These are phyloP conservation scores for Condylura cristata DNA, from an alignment of 2,113 vertebrate genomes.

Conservation along the genomic window DNA sequence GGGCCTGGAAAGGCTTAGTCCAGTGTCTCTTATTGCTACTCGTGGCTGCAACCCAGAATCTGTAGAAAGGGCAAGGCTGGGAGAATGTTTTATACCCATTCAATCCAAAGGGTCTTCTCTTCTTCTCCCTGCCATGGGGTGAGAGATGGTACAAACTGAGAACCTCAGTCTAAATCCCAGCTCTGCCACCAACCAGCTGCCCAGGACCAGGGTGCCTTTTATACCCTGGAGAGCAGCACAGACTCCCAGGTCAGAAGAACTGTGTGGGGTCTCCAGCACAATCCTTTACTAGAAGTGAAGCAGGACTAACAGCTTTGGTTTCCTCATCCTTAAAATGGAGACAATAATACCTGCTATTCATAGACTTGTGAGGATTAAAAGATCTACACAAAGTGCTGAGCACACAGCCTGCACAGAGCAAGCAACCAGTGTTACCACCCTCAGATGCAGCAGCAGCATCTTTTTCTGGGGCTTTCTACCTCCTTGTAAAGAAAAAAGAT, in stretches of 20 bases:
- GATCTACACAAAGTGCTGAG: background rate
- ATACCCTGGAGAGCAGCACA: background rate
- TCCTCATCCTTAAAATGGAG: background rate
- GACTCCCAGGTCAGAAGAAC: background rate
- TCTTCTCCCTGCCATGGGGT: background rate
- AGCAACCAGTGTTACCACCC: too few relatives aligned
- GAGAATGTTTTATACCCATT: background rate
- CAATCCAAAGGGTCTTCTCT: background rate
- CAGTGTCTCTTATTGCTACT: background rate
- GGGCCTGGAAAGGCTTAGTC: background rate
- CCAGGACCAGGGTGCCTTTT: background rate
- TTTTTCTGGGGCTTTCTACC: background rate
- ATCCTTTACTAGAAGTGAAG: fast-evolving
- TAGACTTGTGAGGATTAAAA: background rate
- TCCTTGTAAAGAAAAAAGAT: background rate
- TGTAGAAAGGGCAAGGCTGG: background rate
- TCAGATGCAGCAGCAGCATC: background rate
- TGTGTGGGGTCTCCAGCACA: background rate
- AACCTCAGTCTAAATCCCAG: background rate
- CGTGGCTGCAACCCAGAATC: background rate
- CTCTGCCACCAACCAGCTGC: background rate
- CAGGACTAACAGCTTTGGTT: background rate
- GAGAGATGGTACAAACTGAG: background rate
- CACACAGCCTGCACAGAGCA: background rate
- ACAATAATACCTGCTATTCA: background rate